Conservation (phyloP, 1,140 invertebrate species). For the Nephila pilipes region DNA sequence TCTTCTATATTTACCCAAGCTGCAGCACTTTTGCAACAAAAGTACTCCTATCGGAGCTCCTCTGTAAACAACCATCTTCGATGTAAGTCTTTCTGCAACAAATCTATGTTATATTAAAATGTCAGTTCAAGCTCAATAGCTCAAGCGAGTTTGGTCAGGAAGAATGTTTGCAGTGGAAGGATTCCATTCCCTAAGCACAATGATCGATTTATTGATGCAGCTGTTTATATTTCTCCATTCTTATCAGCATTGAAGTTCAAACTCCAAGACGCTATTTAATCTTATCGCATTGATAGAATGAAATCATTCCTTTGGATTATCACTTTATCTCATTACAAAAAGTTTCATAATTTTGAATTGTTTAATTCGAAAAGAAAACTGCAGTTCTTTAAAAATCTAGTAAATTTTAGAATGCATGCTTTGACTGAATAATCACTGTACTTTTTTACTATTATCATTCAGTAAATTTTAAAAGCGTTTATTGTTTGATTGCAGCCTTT, state of each 20-base stretch:
- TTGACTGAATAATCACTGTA: neutral
- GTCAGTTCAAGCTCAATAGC: neutral
- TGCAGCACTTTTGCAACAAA: conserved; percentile 60
- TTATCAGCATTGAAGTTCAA: conserved; percentile 40
- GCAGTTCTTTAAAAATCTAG: neutral
- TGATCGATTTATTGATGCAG: neutral
- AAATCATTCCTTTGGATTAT: neutral
- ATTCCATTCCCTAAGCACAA: conserved; percentile 1
- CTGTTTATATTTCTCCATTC: conserved; percentile 10
- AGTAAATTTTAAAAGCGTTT: no score
- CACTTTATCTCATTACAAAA: neutral
- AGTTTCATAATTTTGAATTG: conserved; percentile 4
- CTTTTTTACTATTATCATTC: neutral
- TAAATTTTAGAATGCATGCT: neutral
- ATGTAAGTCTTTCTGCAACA: neutral
- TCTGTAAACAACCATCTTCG: conserved; percentile 26
- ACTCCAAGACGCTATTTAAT: conserved; percentile 29
- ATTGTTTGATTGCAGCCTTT: no score
- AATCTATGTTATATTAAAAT: neutral
- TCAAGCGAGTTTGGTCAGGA: neutral
- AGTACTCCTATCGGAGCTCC: conserved; percentile 46
- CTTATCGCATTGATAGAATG: neutral
- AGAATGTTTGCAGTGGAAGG: neutral
- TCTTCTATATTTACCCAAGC: conserved; percentile 53
- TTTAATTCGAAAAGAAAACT: neutral